Conservation (phyloP, 1,140 invertebrate genomes). For the Drosophila santomea region DNA sequence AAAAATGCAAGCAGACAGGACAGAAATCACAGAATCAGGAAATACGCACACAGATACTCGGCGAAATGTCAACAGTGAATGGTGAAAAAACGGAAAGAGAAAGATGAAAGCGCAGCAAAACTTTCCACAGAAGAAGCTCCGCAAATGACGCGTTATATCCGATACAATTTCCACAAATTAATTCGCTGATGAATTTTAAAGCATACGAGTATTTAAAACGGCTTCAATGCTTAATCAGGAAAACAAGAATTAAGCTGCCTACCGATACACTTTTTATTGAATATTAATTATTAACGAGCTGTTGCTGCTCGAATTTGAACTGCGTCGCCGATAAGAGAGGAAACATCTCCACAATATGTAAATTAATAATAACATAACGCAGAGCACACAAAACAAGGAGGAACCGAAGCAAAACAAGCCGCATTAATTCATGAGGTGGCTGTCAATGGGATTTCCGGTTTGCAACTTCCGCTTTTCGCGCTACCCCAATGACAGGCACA, state of each 20-base stretch:
- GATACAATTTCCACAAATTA: conserved; percentile 2
- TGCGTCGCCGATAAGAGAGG: conserved; percentile 21
- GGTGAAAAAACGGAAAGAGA: conserved; percentile 53
- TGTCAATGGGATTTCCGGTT: conserved; percentile 78
- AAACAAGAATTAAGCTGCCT: conserved; percentile 8
- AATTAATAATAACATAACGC: conserved; percentile 48
- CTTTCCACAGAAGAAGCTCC: background rate
- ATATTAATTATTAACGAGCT: conserved; percentile 46
- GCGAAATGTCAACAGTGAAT: conserved; percentile 67
- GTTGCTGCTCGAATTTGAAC: conserved; percentile 31
- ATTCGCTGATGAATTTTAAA: background rate
- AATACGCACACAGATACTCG: conserved; percentile 16
- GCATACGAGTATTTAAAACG: background rate
- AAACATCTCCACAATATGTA: conserved; percentile 35
- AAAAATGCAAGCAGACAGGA: conserved; percentile 31
- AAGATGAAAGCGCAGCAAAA: conserved; percentile 37
- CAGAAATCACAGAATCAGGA: conserved; percentile 8
- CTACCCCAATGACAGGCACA: conserved; percentile 42
- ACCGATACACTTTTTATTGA: conserved; percentile 12
- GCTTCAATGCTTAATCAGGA: conserved; percentile 10
- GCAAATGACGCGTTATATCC: background rate
- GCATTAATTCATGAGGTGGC: conserved; percentile 75
- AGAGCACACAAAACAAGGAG: conserved; percentile 19
- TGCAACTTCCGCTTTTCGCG: conserved; percentile 70
- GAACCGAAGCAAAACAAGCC: conserved; percentile 43